phyloP scores from a whole-genome alignment of 92 coral and sea anemone species.

The Hydrozoanthus gracilis region DNA sequence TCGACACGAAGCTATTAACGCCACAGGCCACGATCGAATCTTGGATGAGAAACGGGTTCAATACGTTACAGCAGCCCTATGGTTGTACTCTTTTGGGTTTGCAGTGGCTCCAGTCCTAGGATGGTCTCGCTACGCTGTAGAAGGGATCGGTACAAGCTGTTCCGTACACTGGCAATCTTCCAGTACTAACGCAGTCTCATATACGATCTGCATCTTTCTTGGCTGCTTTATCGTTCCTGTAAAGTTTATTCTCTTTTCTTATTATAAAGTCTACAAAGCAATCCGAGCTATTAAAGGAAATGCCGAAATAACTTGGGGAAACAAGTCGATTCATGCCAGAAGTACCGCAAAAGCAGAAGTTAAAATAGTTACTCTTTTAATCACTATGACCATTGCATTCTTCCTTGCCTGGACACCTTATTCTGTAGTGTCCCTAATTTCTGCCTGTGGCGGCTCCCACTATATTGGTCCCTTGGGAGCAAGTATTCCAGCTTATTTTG shows the following conservation, averaged over 20 bases:
- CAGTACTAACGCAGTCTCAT: slow-evolving; percentile 43
- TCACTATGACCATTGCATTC: slow-evolving; percentile 67
- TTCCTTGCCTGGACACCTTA: slow-evolving; percentile 92
- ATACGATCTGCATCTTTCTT: slow-evolving; percentile 58
- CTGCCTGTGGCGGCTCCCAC: slow-evolving; percentile 56
- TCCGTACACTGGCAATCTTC: slow-evolving; percentile 76
- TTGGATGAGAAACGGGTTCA: slow-evolving; percentile 27
- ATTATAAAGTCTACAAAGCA: slow-evolving; percentile 51
- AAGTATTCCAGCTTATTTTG: slow-evolving; percentile 75
- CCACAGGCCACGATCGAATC: neutral
- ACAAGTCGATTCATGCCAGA: slow-evolving; percentile 52
- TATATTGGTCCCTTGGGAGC: slow-evolving; percentile 47
- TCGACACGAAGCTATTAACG: slow-evolving; percentile 45
- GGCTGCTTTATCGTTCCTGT: slow-evolving; percentile 75
- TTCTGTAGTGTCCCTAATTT: slow-evolving; percentile 75
- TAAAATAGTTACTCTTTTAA: slow-evolving; percentile 54
- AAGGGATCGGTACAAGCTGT: slow-evolving; percentile 72
- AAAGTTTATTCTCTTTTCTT: slow-evolving; percentile 46
- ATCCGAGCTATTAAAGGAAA: slow-evolving; percentile 56
- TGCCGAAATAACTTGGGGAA: slow-evolving; percentile 68
- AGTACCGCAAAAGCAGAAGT: slow-evolving; percentile 56
- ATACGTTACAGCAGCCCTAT: slow-evolving; percentile 39
- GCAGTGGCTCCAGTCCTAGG: slow-evolving; percentile 73
- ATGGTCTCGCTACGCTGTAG: slow-evolving; percentile 78
- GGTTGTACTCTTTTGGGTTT: slow-evolving; percentile 70